A percentile compares a stretch with the other conserved stretches of the same genome.
These are phyloP conservation scores for Eumacrocentrus americanus DNA, from an alignment of 2,888 invertebrate genomes.

Conservation along the genomic window DNA sequence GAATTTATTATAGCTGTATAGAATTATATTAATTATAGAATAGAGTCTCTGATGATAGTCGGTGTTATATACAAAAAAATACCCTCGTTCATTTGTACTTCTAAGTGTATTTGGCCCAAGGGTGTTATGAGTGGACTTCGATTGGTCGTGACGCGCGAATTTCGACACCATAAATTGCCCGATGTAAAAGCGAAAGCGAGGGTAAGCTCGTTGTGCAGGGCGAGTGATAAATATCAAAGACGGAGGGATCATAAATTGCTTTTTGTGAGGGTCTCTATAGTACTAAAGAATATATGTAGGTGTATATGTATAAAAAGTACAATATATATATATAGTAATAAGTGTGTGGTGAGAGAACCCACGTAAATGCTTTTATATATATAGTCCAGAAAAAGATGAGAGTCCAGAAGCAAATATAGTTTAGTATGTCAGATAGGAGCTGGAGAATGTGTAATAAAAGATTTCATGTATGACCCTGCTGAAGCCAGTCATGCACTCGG, in stretches of 20 bases:
- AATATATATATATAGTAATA: neutral
- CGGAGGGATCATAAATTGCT: conserved; percentile 16
- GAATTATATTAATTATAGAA: no score
- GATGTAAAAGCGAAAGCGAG: conserved; percentile 1
- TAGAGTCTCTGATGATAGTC: no score
- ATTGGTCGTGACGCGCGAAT: conserved; percentile 15
- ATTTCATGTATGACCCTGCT: conserved; percentile 9
- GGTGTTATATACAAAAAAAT: neutral
- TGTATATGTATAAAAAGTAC: neutral
- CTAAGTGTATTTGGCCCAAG: neutral
- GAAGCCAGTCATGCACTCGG: conserved; percentile 12
- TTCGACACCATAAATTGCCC: conserved; percentile 15
- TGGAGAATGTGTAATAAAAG: conserved; percentile 14
- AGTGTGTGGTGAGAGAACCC: neutral
- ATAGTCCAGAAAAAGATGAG: no score
- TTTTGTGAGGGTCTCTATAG: conserved; percentile 8
- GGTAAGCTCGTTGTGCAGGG: neutral
- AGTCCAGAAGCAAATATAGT: no score
- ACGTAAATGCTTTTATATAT: neutral
- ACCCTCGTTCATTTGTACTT: neutral
- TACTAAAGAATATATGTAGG: neutral
- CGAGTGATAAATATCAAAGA: conserved; percentile 20
- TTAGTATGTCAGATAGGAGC: no score
- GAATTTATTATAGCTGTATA: no score
- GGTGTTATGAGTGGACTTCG: neutral